These are phyloP conservation scores for Ornithoptera priamus DNA, from an alignment of 2,888 invertebrate genomes.

Conservation along the genomic window DNA sequence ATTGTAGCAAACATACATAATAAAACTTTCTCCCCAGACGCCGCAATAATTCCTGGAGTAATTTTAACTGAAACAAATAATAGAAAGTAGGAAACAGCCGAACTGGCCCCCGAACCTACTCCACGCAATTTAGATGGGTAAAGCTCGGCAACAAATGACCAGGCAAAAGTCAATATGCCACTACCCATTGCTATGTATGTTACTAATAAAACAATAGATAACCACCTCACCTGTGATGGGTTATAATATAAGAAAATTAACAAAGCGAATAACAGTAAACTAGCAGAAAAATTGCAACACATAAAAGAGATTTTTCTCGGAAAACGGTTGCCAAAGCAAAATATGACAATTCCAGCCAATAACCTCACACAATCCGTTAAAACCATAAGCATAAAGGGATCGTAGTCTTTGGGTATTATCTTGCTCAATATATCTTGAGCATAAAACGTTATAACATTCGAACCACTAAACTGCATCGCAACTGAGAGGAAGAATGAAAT, in stretches of 20 bases:
- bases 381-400: constrained; percentile 49
- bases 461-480: constrained; percentile 48
- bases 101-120: constrained; percentile 50
- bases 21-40: constrained; percentile 44
- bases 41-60: constrained; percentile 44
- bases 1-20: constrained; percentile 44
- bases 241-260: constrained; percentile 41
- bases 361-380: constrained; percentile 47
- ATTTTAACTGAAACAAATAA: constrained; percentile 51
- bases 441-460: constrained; percentile 52
- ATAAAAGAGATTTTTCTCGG: constrained; percentile 46
- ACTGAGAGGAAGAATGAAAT: constrained; percentile 45
- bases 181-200: constrained; percentile 45
- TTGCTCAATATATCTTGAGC: constrained; percentile 46
- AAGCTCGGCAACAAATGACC: constrained; percentile 55
- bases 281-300: constrained; percentile 38
- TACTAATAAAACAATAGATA: constrained; percentile 44
- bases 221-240: constrained; percentile 40
- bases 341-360: constrained; percentile 34
- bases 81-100: constrained; percentile 45
- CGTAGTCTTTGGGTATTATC: constrained; percentile 47
- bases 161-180: constrained; percentile 43
- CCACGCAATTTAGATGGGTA: constrained; percentile 53
- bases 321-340: constrained; percentile 42
- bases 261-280: constrained; percentile 39